Conservation (phyloP, 2,888 invertebrate genomes). For the Sympetrum striolatum region DNA sequence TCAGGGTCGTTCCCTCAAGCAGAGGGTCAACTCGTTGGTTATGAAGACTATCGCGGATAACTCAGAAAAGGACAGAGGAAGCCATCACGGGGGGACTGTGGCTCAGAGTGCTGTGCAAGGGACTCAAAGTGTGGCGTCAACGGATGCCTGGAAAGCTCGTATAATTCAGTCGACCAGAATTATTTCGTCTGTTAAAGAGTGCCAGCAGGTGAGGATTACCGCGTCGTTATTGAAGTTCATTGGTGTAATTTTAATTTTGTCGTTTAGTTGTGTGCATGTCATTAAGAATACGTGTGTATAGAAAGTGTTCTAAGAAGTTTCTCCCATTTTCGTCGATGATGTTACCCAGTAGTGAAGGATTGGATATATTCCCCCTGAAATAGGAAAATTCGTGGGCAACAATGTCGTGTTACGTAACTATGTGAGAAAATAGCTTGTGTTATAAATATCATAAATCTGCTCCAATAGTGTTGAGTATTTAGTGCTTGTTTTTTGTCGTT, state of each 20-base stretch:
- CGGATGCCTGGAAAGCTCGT: constrained; percentile 80
- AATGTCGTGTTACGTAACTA: too few species aligned
- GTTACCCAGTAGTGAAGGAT: too few species aligned
- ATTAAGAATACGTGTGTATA: too few species aligned
- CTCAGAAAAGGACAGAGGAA: constrained; percentile 67
- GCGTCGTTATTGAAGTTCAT: neutral
- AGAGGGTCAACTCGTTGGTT: constrained; percentile 85
- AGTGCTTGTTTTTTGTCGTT: too few species aligned
- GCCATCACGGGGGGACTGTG: constrained; percentile 44
- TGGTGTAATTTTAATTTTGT: neutral
- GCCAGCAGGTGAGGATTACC: constrained; percentile 13
- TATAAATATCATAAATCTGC: too few species aligned
- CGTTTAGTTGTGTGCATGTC: too few species aligned
- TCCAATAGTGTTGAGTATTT: too few species aligned
- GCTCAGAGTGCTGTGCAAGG: constrained; percentile 46
- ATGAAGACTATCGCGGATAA: constrained; percentile 90
- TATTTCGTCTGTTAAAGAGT: constrained; percentile 5
- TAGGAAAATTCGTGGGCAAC: too few species aligned
- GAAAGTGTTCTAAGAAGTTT: too few species aligned
- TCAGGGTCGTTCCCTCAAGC: constrained; percentile 66
- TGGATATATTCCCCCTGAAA: too few species aligned
- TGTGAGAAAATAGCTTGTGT: too few species aligned
- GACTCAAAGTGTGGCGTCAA: constrained; percentile 56
- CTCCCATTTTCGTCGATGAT: too few species aligned
- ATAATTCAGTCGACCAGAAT: constrained; percentile 80